phyloP scores from a whole-genome alignment of 2,797 vertebrate genomes.

The Chaetodon trifasciatus region DNA sequence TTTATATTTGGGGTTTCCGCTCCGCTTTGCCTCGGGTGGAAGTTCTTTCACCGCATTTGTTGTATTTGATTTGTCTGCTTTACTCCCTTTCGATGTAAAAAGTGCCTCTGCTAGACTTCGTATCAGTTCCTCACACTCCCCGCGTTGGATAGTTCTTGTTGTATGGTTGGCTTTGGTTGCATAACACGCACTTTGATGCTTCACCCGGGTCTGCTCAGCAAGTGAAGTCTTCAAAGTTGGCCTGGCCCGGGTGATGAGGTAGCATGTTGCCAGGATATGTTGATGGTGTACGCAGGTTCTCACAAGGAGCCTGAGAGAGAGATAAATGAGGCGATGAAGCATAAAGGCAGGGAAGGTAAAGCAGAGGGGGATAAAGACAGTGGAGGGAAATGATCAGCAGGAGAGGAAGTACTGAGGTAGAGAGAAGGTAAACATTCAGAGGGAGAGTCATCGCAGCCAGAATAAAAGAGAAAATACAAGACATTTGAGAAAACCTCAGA shows the following conservation, averaged over 20 bases:
- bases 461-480: constrained; percentile 22
- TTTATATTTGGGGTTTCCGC: constrained; percentile 62
- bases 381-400: constrained; percentile 16
- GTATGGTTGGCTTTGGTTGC: constrained; percentile 85
- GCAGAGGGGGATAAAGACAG: constrained; percentile 12
- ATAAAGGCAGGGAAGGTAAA: constrained; percentile 17
- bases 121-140: constrained; percentile 60
- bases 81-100: constrained; percentile 62
- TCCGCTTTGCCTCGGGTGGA: constrained; percentile 52
- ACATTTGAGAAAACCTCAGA: constrained; percentile 15
- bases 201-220: constrained; percentile 85
- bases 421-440: constrained; percentile 22
- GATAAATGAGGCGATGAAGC: constrained; percentile 20
- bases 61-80: constrained; percentile 50
- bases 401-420: neutral
- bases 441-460: constrained; percentile 2
- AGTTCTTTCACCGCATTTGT: constrained; percentile 42
- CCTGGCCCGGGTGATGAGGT: constrained; percentile 98
- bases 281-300: constrained; percentile 94
- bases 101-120: constrained; percentile 62
- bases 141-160: constrained; percentile 71
- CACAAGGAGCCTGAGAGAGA: constrained; percentile 91
- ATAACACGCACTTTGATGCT: constrained; percentile 70
- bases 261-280: constrained; percentile 98
- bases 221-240: constrained; percentile 99